These are phyloP conservation scores for Festucalex cinctus DNA, from an alignment of 2,113 vertebrate species.

Conservation along the genomic window DNA sequence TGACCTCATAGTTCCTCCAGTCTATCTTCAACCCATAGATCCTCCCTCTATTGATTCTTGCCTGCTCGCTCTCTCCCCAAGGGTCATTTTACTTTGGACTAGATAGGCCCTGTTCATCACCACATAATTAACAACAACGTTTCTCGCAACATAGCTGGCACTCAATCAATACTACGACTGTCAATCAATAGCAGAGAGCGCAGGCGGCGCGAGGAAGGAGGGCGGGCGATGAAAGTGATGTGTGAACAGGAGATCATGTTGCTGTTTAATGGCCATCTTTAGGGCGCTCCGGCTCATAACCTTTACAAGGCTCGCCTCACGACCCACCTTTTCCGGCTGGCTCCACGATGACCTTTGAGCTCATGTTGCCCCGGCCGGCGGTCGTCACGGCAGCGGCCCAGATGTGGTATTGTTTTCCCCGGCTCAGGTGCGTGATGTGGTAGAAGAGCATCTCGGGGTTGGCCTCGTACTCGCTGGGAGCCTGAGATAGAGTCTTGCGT, in stretches of 20 bases:
- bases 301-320: constrained; percentile 40
- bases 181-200: constrained; percentile 62
- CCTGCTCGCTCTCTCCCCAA: constrained; percentile 46
- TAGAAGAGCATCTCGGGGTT: constrained; percentile 95
- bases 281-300: constrained; percentile 36
- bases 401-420: constrained; percentile 93
- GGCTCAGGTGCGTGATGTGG: constrained; percentile 89
- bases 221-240: constrained; percentile 30
- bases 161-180: constrained; percentile 67
- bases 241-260: constrained; percentile 20
- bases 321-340: constrained; percentile 90
- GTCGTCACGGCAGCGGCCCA: constrained; percentile 97
- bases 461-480: constrained; percentile 95
- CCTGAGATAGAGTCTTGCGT: constrained; percentile 69
- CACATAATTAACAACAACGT: constrained; percentile 74
- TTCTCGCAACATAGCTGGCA: constrained; percentile 54
- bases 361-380: constrained; percentile 92
- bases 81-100: constrained; percentile 66
- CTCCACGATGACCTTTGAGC: constrained; percentile 93
- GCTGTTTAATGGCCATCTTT: constrained; percentile 24
- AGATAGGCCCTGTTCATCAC: constrained; percentile 71
- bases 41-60: constrained; percentile 69
- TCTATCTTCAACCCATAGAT: constrained; percentile 64
- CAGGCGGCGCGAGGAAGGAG: constrained; percentile 25
- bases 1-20: constrained; percentile 31